Evolutionary conservation across 2,797 vertebrate genomes (phyloP).

Genomic region (Anniella stebbinsi): DNA sequence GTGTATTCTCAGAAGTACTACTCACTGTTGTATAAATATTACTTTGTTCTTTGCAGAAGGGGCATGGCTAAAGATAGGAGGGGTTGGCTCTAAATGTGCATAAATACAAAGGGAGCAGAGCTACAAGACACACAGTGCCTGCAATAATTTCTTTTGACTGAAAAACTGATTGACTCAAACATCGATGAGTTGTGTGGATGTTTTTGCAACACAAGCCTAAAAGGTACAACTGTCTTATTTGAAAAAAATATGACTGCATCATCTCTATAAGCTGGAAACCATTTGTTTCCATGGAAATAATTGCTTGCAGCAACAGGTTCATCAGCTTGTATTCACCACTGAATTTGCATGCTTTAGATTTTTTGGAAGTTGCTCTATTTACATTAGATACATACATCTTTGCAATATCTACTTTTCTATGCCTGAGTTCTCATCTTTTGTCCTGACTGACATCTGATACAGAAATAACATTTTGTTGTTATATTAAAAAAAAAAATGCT

Average conservation of each 20-base stretch:
- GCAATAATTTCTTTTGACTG: neutral
- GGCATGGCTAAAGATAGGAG: neutral
- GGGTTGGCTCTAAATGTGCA: neutral
- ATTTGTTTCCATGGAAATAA: slow-evolving; percentile 43
- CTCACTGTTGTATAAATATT: neutral
- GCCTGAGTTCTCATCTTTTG: neutral
- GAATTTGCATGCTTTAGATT: slow-evolving; percentile 7
- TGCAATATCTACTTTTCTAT: neutral
- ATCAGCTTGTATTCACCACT: slow-evolving; percentile 1
- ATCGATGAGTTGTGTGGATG: slow-evolving; percentile 25
- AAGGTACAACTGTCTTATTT: neutral
- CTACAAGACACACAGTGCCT: neutral
- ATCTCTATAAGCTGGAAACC: slow-evolving; percentile 9
- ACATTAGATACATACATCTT: neutral
- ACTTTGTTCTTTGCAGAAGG: neutral
- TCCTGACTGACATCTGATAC: neutral
- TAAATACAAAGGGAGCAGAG: neutral
- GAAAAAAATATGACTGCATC: slow-evolving; percentile 11
- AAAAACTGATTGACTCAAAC: slow-evolving; percentile 1
- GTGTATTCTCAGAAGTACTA: neutral
- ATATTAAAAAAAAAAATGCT: neutral
- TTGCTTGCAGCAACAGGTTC: slow-evolving; percentile 39
- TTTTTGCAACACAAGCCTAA: slow-evolving; percentile 3
- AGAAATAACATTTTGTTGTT: neutral
- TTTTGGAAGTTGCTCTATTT: slow-evolving; percentile 24